Percentiles rank a stretch among this genome's conserved stretches.
phyloP scores from a whole-genome alignment of 2,113 vertebrate species.

The Spea multiplicata region DNA sequence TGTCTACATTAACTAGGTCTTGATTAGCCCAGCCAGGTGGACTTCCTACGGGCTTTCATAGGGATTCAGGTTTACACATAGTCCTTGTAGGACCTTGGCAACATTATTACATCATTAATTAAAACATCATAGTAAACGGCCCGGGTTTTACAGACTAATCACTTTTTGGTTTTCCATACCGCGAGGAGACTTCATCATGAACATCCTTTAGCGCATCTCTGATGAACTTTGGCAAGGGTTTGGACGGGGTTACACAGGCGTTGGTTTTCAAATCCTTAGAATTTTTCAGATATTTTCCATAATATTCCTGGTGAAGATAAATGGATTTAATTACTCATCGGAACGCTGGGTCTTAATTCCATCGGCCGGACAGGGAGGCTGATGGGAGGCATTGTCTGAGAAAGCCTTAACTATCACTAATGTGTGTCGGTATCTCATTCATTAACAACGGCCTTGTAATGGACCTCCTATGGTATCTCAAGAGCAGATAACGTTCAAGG shows the following conservation, averaged over 20 bases:
- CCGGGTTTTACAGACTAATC: too few species aligned
- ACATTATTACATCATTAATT: too few species aligned
- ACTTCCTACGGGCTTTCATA: too few species aligned
- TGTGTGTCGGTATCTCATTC: too few species aligned
- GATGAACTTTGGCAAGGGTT: conserved; percentile 54
- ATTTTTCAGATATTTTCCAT: conserved; percentile 71
- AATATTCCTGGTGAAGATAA: conserved; percentile 71
- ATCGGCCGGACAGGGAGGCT: too few species aligned
- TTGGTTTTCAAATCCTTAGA: conserved; percentile 73
- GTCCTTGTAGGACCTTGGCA: neutral
- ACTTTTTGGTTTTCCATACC: conserved; percentile 54
- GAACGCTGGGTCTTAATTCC: neutral
- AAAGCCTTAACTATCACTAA: too few species aligned
- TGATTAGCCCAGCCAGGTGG: too few species aligned
- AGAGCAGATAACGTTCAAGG: neutral
- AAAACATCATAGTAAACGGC: too few species aligned
- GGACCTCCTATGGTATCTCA: neutral
- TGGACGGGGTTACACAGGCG: conserved; percentile 63
- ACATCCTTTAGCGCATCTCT: conserved; percentile 68
- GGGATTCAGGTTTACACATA: neutral
- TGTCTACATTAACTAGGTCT: too few species aligned
- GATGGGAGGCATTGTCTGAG: too few species aligned
- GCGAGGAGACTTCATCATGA: conserved; percentile 73
- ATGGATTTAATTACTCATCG: neutral
- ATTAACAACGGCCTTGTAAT: too few species aligned